These are phyloP conservation scores for Ephydatia muelleri DNA, from an alignment of 37 sponge, comb jelly and placozoan species.

Conservation along the genomic window DNA sequence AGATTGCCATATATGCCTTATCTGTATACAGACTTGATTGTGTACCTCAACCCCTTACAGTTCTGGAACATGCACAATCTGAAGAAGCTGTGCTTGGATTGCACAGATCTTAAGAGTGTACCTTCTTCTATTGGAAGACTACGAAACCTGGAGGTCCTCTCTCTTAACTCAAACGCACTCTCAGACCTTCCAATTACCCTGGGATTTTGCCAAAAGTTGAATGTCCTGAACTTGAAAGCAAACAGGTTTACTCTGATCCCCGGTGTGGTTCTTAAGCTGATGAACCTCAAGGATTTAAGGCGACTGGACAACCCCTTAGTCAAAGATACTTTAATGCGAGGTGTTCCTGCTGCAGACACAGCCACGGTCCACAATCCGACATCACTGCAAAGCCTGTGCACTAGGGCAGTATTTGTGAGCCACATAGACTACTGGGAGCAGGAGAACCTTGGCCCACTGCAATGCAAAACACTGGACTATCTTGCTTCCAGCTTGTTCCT, in stretches of 20 bases:
- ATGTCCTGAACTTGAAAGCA: slow-evolving; percentile 18
- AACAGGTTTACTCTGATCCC: slow-evolving; percentile 46
- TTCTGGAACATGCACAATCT: slow-evolving; percentile 62
- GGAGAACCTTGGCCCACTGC: slow-evolving; percentile 26
- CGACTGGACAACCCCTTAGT: slow-evolving; percentile 43
- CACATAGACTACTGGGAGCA: slow-evolving; percentile 59
- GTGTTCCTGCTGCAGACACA: not conserved
- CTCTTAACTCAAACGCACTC: slow-evolving; percentile 49
- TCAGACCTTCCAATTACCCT: slow-evolving; percentile 60
- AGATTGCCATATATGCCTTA: not conserved
- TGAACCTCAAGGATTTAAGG: slow-evolving; percentile 38
- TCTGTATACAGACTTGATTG: not conserved
- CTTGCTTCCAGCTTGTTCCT: slow-evolving; percentile 22
- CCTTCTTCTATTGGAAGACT: slow-evolving; percentile 70
- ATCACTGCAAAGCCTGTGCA: slow-evolving; percentile 37
- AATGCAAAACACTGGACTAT: slow-evolving; percentile 63
- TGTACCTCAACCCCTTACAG: slow-evolving; percentile 19
- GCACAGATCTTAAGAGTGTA: slow-evolving; percentile 23
- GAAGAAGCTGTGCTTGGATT: slow-evolving; percentile 43
- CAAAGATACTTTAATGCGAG: not conserved
- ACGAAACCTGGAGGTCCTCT: slow-evolving; percentile 50
- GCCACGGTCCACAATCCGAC: slow-evolving; percentile 10
- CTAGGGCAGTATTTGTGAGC: slow-evolving; percentile 21
- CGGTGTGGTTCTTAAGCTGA: slow-evolving; percentile 38
- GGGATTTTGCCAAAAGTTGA: slow-evolving; percentile 49